These are phyloP conservation scores for Butorides virescens DNA, from an alignment of 2,113 vertebrate genomes.

Conservation along the genomic window DNA sequence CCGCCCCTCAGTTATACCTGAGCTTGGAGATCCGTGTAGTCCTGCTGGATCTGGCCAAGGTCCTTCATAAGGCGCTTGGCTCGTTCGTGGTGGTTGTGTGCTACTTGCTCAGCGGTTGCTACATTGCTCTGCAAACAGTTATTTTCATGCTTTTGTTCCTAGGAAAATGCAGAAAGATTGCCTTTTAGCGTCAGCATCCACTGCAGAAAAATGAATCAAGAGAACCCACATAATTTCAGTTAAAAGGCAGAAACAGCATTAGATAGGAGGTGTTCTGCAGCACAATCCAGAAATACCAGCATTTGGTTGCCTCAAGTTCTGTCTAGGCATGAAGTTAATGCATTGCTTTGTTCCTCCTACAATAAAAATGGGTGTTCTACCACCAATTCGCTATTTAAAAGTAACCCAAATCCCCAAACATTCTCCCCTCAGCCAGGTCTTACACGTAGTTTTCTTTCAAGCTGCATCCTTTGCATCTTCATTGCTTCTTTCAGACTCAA, in stretches of 20 bases:
- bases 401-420: neutral
- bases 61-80: slow-evolving; percentile 37
- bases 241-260: neutral
- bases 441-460: slow-evolving; percentile 72
- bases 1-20: slow-evolving; percentile 18
- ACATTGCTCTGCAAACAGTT: slow-evolving; percentile 58
- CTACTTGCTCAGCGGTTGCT: slow-evolving; percentile 41
- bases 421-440: neutral
- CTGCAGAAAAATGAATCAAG: neutral
- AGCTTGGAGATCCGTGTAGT: slow-evolving; percentile 49
- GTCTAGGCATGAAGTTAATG: neutral
- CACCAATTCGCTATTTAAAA: neutral
- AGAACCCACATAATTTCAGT: neutral
- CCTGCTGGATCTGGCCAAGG: slow-evolving; percentile 54
- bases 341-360: neutral
- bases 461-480: slow-evolving; percentile 53
- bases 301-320: neutral
- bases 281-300: neutral
- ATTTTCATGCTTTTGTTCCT: slow-evolving; percentile 65
- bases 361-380: neutral
- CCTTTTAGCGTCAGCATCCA: neutral
- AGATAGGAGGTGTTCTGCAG: neutral
- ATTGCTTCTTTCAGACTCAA: slow-evolving; percentile 66
- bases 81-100: slow-evolving; percentile 39
- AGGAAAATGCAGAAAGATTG: neutral